Evolutionary conservation across 2,797 vertebrate genomes (phyloP).

Genomic region (Babyrousa celebensis): DNA sequence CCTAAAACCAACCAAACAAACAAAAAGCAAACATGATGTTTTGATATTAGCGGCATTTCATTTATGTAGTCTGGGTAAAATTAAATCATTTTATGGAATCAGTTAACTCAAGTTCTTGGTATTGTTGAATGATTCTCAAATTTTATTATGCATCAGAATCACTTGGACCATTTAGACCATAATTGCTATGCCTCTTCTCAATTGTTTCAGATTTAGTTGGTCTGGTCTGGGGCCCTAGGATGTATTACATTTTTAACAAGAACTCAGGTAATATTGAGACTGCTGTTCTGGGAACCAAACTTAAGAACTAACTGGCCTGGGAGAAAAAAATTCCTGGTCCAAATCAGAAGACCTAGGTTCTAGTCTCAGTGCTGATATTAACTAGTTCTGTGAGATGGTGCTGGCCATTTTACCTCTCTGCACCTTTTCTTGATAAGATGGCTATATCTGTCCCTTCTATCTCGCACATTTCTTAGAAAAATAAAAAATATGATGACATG

Average conservation of each 20-base stretch:
- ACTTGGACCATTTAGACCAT: neutral
- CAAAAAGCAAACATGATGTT: slow-evolving; percentile 9
- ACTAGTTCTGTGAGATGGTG: neutral
- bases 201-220: neutral
- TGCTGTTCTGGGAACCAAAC: neutral
- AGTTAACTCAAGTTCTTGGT: slow-evolving; percentile 31
- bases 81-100: neutral
- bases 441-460: slow-evolving; percentile 1
- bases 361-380: neutral
- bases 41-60: slow-evolving; percentile 65
- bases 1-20: no score
- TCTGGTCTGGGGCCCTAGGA: neutral
- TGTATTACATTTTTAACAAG: neutral
- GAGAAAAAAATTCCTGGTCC: neutral
- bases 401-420: neutral
- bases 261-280: neutral
- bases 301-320: neutral
- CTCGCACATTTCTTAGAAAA: slow-evolving; percentile 43
- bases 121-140: neutral
- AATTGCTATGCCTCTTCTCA: neutral
- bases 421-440: neutral
- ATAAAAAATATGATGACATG: slow-evolving; percentile 53
- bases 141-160: neutral
- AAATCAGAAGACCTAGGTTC: neutral
- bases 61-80: slow-evolving; percentile 38